Conservation (phyloP, 2,888 invertebrate species). For the Xestia sexstrigata region DNA sequence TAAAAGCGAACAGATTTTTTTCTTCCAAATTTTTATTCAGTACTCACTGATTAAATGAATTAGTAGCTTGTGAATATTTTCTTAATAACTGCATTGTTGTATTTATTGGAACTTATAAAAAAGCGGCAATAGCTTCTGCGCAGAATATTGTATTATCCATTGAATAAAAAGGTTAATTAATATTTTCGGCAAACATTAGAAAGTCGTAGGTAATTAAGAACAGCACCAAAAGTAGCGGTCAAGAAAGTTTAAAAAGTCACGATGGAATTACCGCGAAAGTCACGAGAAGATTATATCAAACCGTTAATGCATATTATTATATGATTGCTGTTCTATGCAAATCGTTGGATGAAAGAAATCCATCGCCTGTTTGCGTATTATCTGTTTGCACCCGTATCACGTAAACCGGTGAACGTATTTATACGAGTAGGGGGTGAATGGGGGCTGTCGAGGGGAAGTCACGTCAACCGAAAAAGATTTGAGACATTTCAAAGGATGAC, state of each 20-base stretch:
- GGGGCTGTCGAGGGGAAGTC: not conserved
- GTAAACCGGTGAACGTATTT: slow-evolving; percentile 39
- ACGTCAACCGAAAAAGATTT: slow-evolving; percentile 37
- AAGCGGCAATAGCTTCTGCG: not conserved
- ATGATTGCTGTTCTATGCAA: slow-evolving; percentile 29
- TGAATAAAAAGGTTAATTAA: not conserved
- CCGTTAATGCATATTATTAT: slow-evolving; percentile 7
- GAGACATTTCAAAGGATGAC: slow-evolving; percentile 38
- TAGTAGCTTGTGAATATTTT: too few relatives aligned
- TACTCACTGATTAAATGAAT: not conserved
- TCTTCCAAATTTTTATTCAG: not conserved
- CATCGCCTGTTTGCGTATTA: slow-evolving; percentile 30
- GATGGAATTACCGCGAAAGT: slow-evolving; percentile 13
- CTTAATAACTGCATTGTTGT: not conserved
- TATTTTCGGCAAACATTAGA: slow-evolving; percentile 25
- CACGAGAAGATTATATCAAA: slow-evolving; percentile 17
- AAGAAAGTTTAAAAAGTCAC: slow-evolving; percentile 33
- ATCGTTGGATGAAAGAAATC: slow-evolving; percentile 36
- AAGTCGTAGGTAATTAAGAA: slow-evolving; percentile 36
- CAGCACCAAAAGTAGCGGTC: not conserved
- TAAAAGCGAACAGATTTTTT: not conserved
- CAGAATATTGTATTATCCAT: not conserved
- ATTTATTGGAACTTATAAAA: not conserved
- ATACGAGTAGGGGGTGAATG: not conserved
- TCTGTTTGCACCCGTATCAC: slow-evolving; percentile 42